Conservation (phyloP, 2,797 vertebrate genomes). For the Sciurus carolinensis region DNA sequence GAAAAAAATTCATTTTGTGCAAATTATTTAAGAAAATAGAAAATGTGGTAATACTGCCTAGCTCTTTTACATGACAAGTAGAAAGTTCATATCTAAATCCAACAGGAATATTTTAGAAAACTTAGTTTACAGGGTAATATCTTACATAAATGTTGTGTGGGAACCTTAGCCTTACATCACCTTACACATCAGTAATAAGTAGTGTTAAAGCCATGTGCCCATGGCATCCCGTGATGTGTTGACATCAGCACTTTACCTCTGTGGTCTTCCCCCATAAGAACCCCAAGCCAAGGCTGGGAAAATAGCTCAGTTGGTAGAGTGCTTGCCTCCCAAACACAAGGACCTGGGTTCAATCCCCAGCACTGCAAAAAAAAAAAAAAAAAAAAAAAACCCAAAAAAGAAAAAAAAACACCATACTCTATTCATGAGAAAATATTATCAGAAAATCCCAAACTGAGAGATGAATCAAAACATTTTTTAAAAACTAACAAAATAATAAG, state of each 20-base stretch:
- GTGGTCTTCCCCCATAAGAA: too few relatives aligned
- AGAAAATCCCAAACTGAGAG: neutral
- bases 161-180: neutral
- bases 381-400: too few relatives aligned
- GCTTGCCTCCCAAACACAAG: too few relatives aligned
- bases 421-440: neutral
- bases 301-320: too few relatives aligned
- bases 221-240: neutral
- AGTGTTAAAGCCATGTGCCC: fast-evolving
- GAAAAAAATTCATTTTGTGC: neutral
- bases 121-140: neutral
- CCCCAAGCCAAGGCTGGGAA: neutral
- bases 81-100: neutral
- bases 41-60: neutral
- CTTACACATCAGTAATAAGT: neutral
- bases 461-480: neutral
- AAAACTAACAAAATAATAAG: too few relatives aligned
- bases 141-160: neutral
- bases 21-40: neutral
- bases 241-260: neutral
- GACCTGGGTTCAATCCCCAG: too few relatives aligned
- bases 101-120: neutral
- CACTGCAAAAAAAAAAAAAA: too few relatives aligned
- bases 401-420: neutral
- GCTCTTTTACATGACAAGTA: neutral